Evolutionary conservation across 2,113 vertebrate genomes (phyloP), one percentile per base, ranked within the genome.

Genomic region (Morone chrysops): DNA sequence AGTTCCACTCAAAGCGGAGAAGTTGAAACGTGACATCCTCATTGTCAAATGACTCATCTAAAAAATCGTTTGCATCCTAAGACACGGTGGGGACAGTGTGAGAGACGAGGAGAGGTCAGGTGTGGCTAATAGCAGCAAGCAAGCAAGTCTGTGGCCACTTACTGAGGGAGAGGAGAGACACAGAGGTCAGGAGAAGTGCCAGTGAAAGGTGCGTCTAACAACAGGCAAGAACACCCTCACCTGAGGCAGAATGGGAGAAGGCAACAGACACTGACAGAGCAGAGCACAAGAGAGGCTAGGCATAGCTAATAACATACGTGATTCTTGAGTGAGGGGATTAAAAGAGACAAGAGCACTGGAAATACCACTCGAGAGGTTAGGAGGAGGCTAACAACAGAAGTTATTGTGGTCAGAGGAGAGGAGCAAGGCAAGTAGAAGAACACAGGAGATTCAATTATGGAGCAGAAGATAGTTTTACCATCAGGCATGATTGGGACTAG

Each of bases 401-500:
- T 56, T 69, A 86, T 86, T 90, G 88, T 84, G 73, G 80, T 88
- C 75, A 74, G 54, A 67, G 36, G 50, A 79, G 43, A 59, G 50
- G 48, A 77, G 45, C 25, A 25, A 43, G 18, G 47, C 48, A 65
- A 72, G 59, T 25, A 69, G 61, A 70, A 59, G 70, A 83, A 75
- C 77, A 78, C 40, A 2, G 38, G 67, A 74, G 53, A 81, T 83
- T 86, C 63, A 83, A 85, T 88, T 82, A 82, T 48, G 62, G 50
- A 70, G 57, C 41, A 61, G 57, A 76, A 69, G 50, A 71, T 66
- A 56, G 66, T 84, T 87, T 78, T 72, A 63, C 57, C n/a, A 67
- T 70, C 41, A 36, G 51, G 11, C 17, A n/a, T 71, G 80, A 83
- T 70, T 87, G 78, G 67, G 61, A 81, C 53, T n/a, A 45, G 63